Evolutionary conservation across 2,113 vertebrate species (phyloP).

Genomic region (Poecilia latipinna): DNA sequence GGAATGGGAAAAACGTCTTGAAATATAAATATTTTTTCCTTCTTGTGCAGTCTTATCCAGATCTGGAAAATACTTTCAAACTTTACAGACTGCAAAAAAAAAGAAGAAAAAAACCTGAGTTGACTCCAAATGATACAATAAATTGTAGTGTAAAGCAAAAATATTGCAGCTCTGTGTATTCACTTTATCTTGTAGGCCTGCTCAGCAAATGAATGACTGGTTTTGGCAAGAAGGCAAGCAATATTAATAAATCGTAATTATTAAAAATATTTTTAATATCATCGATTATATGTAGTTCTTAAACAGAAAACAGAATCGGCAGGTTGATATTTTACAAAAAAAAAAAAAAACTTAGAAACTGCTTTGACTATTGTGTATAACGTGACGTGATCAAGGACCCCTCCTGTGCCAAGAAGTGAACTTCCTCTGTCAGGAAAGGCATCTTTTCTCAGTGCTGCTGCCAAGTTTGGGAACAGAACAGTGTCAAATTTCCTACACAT

Average conservation of each 20-base stretch:
- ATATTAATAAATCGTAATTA: too few species aligned
- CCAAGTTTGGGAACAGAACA: conserved; percentile 33
- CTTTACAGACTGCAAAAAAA: too few species aligned
- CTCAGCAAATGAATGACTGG: background rate
- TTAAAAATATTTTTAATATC: too few species aligned
- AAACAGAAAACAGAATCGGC: background rate
- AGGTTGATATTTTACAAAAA: background rate
- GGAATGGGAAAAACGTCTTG: too few species aligned
- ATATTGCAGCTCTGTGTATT: background rate
- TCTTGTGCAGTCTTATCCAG: too few species aligned
- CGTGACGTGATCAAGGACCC: background rate
- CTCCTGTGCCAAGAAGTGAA: conserved; percentile 18
- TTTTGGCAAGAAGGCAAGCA: too few species aligned
- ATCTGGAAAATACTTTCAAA: too few species aligned
- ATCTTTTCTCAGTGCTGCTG: conserved; percentile 28
- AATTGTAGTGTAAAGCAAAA: background rate
- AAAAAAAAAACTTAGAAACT: background rate
- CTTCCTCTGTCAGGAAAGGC: conserved; percentile 13
- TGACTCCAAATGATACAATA: background rate
- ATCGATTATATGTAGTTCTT: too few species aligned
- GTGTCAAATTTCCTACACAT: conserved; percentile 48
- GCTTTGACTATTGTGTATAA: background rate
- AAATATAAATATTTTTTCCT: too few species aligned
- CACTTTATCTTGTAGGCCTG: background rate
- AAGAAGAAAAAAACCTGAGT: too few species aligned